phyloP scores from a whole-genome alignment of 2,113 vertebrate species.

The Lampris incognitus region DNA sequence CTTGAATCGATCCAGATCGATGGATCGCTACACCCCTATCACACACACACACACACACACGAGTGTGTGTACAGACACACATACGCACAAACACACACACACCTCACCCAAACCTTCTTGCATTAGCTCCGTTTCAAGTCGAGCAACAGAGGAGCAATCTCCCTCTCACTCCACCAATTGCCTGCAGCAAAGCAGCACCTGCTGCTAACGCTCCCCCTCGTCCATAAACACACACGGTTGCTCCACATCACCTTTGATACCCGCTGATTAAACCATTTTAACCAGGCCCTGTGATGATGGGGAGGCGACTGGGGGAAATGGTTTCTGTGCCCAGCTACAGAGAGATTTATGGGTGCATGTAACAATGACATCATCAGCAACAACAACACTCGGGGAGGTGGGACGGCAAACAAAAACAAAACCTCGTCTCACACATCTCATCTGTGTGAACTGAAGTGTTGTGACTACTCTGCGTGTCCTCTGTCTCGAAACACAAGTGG shows the following conservation, averaged over 20 bases:
- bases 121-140: constrained; percentile 31
- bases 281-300: constrained; percentile 5
- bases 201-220: constrained; percentile 23
- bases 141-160: constrained; percentile 41
- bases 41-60: neutral
- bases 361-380: neutral
- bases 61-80: neutral
- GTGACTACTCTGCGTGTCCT: too few species aligned
- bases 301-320: neutral
- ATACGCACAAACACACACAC: neutral
- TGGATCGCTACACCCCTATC: too few species aligned
- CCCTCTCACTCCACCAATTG: constrained; percentile 14
- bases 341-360: neutral
- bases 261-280: constrained; percentile 29
- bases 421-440: neutral
- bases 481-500: too few species aligned
- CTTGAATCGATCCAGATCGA: too few species aligned
- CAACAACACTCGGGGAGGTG: neutral
- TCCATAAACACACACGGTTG: neutral
- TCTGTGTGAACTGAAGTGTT: neutral
- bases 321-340: constrained; percentile 3
- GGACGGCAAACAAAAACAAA: neutral
- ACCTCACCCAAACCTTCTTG: neutral
- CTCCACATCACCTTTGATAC: constrained; percentile 33
- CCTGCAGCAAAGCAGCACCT: constrained; percentile 17